Conservation (phyloP, 2,797 vertebrate genomes). For the Bovichtus diacanthus region DNA sequence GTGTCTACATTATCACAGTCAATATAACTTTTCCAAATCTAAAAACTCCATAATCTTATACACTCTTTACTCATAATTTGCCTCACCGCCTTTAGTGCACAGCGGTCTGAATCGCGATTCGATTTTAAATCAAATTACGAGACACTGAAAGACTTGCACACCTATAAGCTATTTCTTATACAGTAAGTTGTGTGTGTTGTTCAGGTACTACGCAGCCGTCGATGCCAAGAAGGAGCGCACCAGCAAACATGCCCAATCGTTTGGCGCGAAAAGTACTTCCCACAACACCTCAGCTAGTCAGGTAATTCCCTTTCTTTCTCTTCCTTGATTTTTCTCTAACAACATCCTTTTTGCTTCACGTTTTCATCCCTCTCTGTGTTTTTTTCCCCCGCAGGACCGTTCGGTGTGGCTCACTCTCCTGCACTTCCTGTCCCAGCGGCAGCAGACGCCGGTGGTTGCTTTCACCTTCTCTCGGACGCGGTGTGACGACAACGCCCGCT, state of each 20-base stretch:
- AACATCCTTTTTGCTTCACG: background rate
- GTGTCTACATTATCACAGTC: too few species aligned
- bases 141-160: too few species aligned
- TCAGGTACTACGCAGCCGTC: slow-evolving; percentile 90
- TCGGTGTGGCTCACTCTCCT: slow-evolving; percentile 91
- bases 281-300: slow-evolving; percentile 84
- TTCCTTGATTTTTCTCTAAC: background rate
- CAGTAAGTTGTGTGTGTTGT: slow-evolving; percentile 27
- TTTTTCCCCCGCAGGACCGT: slow-evolving; percentile 84
- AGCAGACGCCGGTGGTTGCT: slow-evolving; percentile 92
- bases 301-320: slow-evolving; percentile 55
- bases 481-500: slow-evolving; percentile 92
- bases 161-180: background rate
- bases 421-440: slow-evolving; percentile 88
- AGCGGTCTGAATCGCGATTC: background rate
- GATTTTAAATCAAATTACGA: too few species aligned
- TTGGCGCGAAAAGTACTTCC: slow-evolving; percentile 88
- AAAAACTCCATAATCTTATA: background rate
- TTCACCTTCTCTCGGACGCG: slow-evolving; percentile 94
- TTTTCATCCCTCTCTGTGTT: background rate
- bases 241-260: slow-evolving; percentile 93
- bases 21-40: background rate
- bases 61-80: background rate
- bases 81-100: background rate
- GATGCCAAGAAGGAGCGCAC: slow-evolving; percentile 93